Conservation (phyloP, 2,113 vertebrate genomes). For the Labrus mixtus region DNA sequence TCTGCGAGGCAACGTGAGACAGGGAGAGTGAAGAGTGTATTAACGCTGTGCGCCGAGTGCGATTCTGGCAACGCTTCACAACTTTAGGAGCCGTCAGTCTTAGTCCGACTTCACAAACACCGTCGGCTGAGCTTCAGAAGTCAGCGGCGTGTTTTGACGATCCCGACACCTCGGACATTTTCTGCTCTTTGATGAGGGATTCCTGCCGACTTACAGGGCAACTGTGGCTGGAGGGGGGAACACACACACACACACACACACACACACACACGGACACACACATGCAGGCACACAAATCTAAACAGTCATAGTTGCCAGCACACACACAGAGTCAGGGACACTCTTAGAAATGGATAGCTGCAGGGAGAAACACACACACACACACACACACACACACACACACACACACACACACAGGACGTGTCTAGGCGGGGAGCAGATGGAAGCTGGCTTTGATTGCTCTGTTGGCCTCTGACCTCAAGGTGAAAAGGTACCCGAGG, state of each 20-base stretch:
- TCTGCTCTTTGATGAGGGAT: slow-evolving; percentile 75
- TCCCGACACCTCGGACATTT: slow-evolving; percentile 70
- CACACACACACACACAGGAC: slow-evolving; percentile 62
- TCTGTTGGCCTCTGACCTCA: slow-evolving; percentile 80
- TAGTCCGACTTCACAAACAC: slow-evolving; percentile 24
- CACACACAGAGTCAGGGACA: slow-evolving; percentile 53
- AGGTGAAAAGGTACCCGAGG: slow-evolving; percentile 76
- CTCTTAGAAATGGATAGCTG: slow-evolving; percentile 68
- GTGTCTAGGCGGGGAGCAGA: slow-evolving; percentile 74
- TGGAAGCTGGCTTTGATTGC: slow-evolving; percentile 83
- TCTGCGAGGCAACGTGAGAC: background rate
- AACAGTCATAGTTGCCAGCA: slow-evolving; percentile 55
- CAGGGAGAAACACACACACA: slow-evolving; percentile 34
- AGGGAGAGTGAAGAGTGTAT: background rate
- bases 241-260: slow-evolving; percentile 49
- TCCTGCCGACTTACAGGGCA: slow-evolving; percentile 69
- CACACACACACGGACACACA: background rate
- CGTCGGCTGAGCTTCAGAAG: slow-evolving; percentile 55
- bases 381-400: slow-evolving; percentile 37
- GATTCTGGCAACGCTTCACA: slow-evolving; percentile 3
- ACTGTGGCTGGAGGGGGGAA: slow-evolving; percentile 61
- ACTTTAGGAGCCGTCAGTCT: slow-evolving; percentile 15
- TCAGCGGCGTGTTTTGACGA: slow-evolving; percentile 61
- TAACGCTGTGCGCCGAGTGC: background rate
- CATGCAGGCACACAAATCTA: slow-evolving; percentile 50